Evolutionary conservation across 2,113 vertebrate genomes (phyloP).

Genomic region (Ptyas mucosa): DNA sequence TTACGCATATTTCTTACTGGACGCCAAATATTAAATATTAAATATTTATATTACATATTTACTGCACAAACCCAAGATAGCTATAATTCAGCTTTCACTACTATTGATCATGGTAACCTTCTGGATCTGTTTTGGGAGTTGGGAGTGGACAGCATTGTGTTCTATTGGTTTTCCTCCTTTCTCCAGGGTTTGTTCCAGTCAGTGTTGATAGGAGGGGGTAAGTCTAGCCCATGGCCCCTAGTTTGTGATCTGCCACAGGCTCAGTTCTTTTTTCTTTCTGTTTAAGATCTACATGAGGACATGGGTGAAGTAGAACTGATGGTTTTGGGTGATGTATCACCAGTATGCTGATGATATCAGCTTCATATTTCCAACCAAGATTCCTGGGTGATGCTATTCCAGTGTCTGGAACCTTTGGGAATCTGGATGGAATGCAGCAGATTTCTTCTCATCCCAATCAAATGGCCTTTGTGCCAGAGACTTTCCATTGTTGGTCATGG

Average conservation of each 20-base stretch:
- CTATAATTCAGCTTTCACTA: background rate
- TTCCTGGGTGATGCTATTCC: background rate
- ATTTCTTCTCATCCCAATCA: background rate
- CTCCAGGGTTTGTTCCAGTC: background rate
- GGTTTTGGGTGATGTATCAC: background rate
- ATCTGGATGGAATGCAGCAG: background rate
- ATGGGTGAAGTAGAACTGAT: background rate
- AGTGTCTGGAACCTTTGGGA: background rate
- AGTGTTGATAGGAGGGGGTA: background rate
- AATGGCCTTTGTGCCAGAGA: background rate
- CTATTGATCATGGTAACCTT: background rate
- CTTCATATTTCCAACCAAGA: background rate
- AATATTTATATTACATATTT: background rate
- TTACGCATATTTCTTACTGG: background rate
- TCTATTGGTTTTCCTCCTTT: background rate
- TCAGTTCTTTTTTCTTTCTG: background rate
- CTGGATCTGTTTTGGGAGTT: background rate
- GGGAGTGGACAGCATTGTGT: background rate
- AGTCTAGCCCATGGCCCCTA: background rate
- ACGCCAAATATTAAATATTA: background rate
- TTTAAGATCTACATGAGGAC: background rate
- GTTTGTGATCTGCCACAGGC: background rate
- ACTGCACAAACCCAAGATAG: background rate
- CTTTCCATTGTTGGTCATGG: background rate
- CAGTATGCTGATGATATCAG: background rate